Conservation (phyloP, 2,797 vertebrate genomes). For the Lindbergichthys nudifrons region DNA sequence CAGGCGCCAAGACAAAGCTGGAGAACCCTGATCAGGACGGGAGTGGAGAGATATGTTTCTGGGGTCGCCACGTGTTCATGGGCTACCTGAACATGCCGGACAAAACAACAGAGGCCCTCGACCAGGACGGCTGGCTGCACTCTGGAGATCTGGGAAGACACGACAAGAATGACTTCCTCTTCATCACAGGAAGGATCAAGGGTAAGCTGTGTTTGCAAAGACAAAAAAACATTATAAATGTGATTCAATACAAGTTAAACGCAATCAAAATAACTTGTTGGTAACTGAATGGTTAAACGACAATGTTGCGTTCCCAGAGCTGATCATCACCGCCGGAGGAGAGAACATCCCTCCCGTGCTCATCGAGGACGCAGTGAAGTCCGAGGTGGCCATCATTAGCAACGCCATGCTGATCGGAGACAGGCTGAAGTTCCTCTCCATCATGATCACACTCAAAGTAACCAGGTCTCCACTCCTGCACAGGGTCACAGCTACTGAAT, state of each 20-base stretch:
- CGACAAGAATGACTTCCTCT: conserved; percentile 77
- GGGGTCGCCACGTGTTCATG: conserved; percentile 88
- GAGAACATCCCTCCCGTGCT: conserved; percentile 87
- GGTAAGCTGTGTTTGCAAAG: conserved; percentile 63
- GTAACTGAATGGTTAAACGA: background rate
- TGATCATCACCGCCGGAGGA: conserved; percentile 88
- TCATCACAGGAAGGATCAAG: conserved; percentile 88
- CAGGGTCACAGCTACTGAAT: background rate
- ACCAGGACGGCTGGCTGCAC: conserved; percentile 85
- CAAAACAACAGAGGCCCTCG: conserved; percentile 82
- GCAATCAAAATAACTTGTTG: background rate
- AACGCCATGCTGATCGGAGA: conserved; percentile 87
- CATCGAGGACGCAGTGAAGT: conserved; percentile 84
- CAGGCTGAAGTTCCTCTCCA: conserved; percentile 86
- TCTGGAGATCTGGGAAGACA: conserved; percentile 86
- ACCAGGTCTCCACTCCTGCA: background rate
- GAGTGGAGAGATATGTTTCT: conserved; percentile 86
- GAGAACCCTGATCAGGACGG: conserved; percentile 79
- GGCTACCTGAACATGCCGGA: conserved; percentile 85
- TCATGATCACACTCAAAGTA: conserved; percentile 88
- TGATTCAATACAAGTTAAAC: no score
- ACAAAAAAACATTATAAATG: background rate
- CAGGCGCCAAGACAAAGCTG: conserved; percentile 82
- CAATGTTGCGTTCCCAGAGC: conserved; percentile 66
- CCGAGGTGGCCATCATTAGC: conserved; percentile 82